A percentile compares a stretch with the other conserved stretches of the same genome.
Evolutionary conservation across 2,113 vertebrate genomes (phyloP).

Genomic region (Alces alces): DNA sequence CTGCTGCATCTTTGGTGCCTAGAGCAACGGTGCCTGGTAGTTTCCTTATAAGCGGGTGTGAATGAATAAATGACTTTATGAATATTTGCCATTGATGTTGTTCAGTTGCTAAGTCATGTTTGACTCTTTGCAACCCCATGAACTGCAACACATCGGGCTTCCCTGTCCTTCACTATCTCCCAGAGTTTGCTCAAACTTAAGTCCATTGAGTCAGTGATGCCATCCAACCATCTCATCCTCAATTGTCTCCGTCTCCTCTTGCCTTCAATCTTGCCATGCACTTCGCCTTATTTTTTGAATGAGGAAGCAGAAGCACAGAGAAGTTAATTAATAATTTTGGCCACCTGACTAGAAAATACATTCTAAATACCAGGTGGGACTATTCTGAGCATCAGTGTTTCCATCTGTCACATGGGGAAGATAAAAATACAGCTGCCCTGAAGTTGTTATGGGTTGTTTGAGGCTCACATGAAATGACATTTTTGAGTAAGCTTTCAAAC

Average conservation of each 20-base stretch:
- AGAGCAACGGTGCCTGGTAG: background rate
- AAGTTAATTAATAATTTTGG: background rate
- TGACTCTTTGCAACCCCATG: background rate
- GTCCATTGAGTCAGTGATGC: background rate
- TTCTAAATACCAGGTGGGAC: background rate
- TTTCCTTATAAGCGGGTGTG: background rate
- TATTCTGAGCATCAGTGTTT: background rate
- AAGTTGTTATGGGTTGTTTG: background rate
- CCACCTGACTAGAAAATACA: background rate
- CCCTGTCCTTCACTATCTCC: background rate
- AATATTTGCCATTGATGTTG: background rate
- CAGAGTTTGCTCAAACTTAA: background rate
- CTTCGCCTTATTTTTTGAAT: too few relatives aligned
- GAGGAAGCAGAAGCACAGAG: background rate
- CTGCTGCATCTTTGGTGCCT: background rate
- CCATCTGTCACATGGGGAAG: background rate
- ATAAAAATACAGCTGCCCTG: background rate
- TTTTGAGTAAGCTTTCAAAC: background rate
- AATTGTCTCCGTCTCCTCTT: background rate
- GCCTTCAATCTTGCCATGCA: background rate
- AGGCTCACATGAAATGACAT: background rate
- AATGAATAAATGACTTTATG: background rate
- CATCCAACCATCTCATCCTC: background rate
- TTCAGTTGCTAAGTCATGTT: background rate
- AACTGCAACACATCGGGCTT: background rate